Evolutionary conservation across 2,113 vertebrate species (phyloP).

Genomic region (Aleadryas rufinucha): DNA sequence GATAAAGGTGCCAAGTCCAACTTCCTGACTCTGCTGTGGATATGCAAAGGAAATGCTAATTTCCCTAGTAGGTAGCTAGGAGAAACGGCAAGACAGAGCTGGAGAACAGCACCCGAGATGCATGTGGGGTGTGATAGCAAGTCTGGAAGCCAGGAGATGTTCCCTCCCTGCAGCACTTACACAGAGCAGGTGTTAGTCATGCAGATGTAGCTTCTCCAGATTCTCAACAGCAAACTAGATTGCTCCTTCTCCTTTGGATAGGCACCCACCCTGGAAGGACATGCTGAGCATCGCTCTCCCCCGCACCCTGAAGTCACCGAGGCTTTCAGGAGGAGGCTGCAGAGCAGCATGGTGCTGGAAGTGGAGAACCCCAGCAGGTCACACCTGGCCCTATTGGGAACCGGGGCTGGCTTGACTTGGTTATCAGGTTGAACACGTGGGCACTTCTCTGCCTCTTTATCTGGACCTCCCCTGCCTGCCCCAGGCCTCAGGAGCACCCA

Average conservation of each 20-base stretch:
- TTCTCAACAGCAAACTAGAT: not conserved
- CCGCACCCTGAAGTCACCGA: not conserved
- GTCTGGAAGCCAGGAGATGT: not conserved
- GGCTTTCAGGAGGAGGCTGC: not conserved
- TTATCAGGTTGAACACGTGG: rapidly evolving
- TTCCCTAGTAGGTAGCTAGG: not conserved
- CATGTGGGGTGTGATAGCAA: not conserved
- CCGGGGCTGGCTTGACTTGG: not conserved
- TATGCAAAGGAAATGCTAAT: not conserved
- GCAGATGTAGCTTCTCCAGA: not conserved
- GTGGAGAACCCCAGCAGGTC: not conserved
- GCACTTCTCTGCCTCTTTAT: not conserved
- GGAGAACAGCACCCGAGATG: not conserved
- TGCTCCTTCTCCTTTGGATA: not conserved
- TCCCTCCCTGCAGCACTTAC: not conserved
- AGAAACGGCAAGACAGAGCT: not conserved
- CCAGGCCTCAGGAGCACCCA: not conserved
- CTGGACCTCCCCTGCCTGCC: not conserved
- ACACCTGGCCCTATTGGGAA: not conserved
- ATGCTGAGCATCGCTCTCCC: not conserved
- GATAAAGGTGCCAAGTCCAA: not conserved
- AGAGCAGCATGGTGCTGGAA: not conserved
- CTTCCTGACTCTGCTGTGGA: not conserved
- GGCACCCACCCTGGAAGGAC: not conserved
- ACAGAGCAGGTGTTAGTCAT: not conserved